Evolutionary conservation across 2,113 vertebrate genomes (phyloP), one percentile per base, ranked within the genome.

Genomic region (Proterorhinus semilunaris): DNA sequence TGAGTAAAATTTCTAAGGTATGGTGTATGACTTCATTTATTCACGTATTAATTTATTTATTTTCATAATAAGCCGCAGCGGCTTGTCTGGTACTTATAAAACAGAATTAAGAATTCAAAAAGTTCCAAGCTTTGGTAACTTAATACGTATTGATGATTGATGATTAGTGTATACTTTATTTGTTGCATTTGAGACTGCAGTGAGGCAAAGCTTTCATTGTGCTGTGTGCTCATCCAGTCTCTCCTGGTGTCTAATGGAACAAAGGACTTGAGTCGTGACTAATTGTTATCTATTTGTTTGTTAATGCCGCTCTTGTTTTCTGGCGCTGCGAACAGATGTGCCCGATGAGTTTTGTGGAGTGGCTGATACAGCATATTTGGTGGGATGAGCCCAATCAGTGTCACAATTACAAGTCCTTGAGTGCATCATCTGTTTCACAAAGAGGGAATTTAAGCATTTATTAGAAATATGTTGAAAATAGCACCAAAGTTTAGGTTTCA

Each of bases 321-420:
- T 69, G 67, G 81, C 75, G 87, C 69, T 79, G 63, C 77, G 70
- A 90, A 84, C 88, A 90, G 90, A 89, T 88, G 90, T 83, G 88
- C 82, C 71, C 86, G 86, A 91, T 90, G 85, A 90, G 89, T 75
- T 85, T 81, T 79, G 87, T 89, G 81, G 89, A 92, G 89, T 84
- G 83, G 87, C 79, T 73, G 79, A 81, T 65, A 11, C 53, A 55
- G 53, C 27, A 74, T 83, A 76, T 84, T 80, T 71, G 64, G 72
- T 72, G 71, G 81, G 82, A 84, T 54, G 72, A 83, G 80, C 77
- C 84, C 85, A 88, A 90, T 90, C 81, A 87, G 85, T 68, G 62
- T 74, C 71, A 65, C 80, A 84, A 89, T 91, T 88, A 89, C 73
- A 89, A 81, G 81, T 78, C 66, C 65, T n/a, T 61, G 71, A 81